Evolutionary conservation across 2,113 vertebrate genomes (phyloP).

Genomic region (Anolis carolinensis): DNA sequence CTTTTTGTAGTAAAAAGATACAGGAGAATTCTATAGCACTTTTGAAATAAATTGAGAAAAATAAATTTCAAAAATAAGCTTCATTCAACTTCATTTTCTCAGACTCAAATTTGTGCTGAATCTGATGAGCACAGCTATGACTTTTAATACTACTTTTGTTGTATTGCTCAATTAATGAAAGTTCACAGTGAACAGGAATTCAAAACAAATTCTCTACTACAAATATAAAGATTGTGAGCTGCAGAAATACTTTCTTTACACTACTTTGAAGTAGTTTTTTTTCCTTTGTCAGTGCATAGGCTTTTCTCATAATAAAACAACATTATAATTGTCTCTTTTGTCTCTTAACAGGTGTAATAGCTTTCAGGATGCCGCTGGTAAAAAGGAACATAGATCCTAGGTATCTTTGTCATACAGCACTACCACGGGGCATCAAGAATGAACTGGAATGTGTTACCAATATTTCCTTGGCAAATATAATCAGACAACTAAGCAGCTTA

Average conservation of each 20-base stretch:
- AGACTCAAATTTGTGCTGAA: no score
- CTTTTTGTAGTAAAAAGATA: no score
- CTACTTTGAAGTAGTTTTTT: slow-evolving; percentile 15
- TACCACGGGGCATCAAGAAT: slow-evolving; percentile 94
- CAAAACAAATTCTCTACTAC: slow-evolving; percentile 30
- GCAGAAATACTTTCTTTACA: slow-evolving; percentile 13
- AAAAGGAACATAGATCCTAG: slow-evolving; percentile 98
- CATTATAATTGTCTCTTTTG: slow-evolving; percentile 36
- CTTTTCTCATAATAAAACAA: background rate
- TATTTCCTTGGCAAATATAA: slow-evolving; percentile 97
- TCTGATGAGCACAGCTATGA: no score
- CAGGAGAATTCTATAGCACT: no score
- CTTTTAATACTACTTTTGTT: background rate
- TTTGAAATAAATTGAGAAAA: no score
- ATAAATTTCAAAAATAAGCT: no score
- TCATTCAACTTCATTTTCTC: no score
- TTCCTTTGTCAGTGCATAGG: slow-evolving; percentile 4
- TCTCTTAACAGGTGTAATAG: slow-evolving; percentile 73
- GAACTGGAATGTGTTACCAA: slow-evolving; percentile 99
- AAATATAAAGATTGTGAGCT: background rate
- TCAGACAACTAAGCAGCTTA: slow-evolving; percentile 97
- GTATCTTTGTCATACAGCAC: slow-evolving; percentile 96
- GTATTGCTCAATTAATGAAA: slow-evolving; percentile 28
- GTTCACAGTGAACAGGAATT: slow-evolving; percentile 19
- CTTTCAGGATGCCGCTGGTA: slow-evolving; percentile 91